These are phyloP conservation scores for Coendou prehensilis DNA, from an alignment of 2,797 vertebrate genomes.

Conservation along the genomic window DNA sequence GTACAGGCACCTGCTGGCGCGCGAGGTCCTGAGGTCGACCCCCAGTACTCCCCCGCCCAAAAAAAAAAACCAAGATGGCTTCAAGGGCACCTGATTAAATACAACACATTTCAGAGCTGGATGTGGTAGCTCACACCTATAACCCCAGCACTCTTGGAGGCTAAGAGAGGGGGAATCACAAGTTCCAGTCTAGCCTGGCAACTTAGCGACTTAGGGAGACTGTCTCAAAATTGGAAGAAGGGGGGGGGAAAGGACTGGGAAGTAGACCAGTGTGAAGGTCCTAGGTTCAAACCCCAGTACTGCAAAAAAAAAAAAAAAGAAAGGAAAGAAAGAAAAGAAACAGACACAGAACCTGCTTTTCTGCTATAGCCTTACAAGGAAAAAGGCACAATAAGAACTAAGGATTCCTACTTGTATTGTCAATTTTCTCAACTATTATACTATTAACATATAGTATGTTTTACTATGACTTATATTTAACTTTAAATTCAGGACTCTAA, in stretches of 20 bases:
- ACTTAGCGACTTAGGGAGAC: not conserved
- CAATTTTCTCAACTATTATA: conserved; percentile 47
- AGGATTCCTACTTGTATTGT: not conserved
- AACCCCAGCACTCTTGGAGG: not conserved
- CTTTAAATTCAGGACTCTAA: conserved; percentile 50
- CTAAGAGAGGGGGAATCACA: not conserved
- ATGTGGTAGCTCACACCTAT: not conserved
- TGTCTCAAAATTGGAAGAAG: not conserved
- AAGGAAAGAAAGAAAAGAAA: not conserved
- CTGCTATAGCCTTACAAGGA: not conserved
- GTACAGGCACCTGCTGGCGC: too few species aligned
- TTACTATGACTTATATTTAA: conserved; percentile 47
- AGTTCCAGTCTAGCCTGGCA: not conserved
- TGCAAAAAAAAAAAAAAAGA: not conserved
- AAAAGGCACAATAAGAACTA: conserved; percentile 33
- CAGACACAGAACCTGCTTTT: not conserved
- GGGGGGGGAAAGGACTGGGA: not conserved
- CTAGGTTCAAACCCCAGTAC: not conserved
- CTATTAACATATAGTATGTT: conserved; percentile 9
- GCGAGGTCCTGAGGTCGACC: too few species aligned
- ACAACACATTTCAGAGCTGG: not conserved
- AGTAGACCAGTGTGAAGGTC: not conserved
- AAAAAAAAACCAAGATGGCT: not conserved
- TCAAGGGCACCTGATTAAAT: conserved; percentile 54
- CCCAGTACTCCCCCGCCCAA: too few species aligned